Evolutionary conservation across 2,113 vertebrate genomes (phyloP), one percentile per base, ranked within the genome.

Genomic region (Aix galericulata): DNA sequence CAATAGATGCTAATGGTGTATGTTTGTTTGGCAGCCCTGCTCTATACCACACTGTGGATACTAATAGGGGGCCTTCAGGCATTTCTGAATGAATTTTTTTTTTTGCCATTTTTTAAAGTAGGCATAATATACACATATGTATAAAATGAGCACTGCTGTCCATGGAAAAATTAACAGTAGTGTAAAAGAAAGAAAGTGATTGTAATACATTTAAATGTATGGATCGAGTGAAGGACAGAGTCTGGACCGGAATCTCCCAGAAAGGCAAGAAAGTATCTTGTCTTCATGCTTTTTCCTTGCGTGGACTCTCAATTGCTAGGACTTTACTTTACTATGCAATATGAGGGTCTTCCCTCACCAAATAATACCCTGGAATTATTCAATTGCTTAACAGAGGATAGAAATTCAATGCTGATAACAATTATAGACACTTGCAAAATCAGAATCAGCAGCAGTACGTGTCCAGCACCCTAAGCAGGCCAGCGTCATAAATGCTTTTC

Each of bases 21-120:
- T 66, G 50, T 88, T 95, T 82, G 95, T 87, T 92, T 94, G 82
- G 80, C 86, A 88, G 59, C 80, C 55, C 36, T 81, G 66, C 53
- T 95, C 81, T 92, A 50, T 36, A 66, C 34, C 29, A n/a, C 58
- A 36, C 29, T 40, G 63, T 53, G 66, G 82, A 87, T 93, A 93
- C 82, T 82, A 89, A 93, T 42, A 56, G 71, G 14, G 25, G 18
- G 27, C 86, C 73, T 95, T 92, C 62, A 68, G 92, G 94, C 88
- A 79, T 88, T 94, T 88, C 88, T 91, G 85, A 96, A 95, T 48
- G 40, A 59, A 64, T 25, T 84, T 86, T 91, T 86, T 86, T 95
- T 96, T 95, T 94, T 92, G 60, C 66, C 64, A 72, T 86, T 93
- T 95, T 88, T 91, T 46, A 86, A 88, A 75, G 40, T 29, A 46